Base-by-base conservation (phyloP, 2,797 vertebrate genomes). In the Channallabes apus region DNA sequence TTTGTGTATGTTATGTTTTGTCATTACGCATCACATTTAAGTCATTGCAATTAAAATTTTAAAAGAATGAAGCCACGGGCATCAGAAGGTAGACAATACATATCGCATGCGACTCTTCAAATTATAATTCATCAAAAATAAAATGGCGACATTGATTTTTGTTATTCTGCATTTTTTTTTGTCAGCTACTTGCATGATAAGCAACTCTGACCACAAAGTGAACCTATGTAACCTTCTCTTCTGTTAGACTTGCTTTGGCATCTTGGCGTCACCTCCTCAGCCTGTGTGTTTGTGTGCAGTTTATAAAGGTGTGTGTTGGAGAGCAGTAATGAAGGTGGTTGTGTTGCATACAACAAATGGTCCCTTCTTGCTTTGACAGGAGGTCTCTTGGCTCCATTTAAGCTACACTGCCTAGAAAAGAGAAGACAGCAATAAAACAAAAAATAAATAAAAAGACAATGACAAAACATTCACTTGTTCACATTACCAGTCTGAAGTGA, bases 301-400 rank as follows among this genome's bases (percentile, higher is more conserved):
- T 27, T 79, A 80, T 73, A 46, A 68, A 15, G 82, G 59, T 72
- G 69, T 87, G 54, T 80, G 15, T 75, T 65, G 58, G 38, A 73
- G 76, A 83, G 77, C 83, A 56, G 68, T 68, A 62, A 75, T 83
- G 73, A 88, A 54, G 84, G 71, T 84, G 83, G 86, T 77, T 69
- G 85, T 41, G 7, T 77, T 17, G 59, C 38, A 20, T 84, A 58
- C 69, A 85, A 81, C 71, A 86, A 84, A 87, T 87, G 85, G 85
- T 88, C 85, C 88, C 83, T 38, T 82, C 65, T 83, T 27, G 62
- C 41, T 85, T 58, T 67, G 77, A 61, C 76, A 83, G 58, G 72
- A 83, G n/a, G 73, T 83, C 83, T 79, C 59, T 87, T 58, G 77
- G 68, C 78, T 61, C 79, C 65, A 27, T 41, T 83, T 85, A 84